These are phyloP conservation scores for Caretta caretta DNA, from an alignment of 2,113 vertebrate genomes.

Conservation along the genomic window DNA sequence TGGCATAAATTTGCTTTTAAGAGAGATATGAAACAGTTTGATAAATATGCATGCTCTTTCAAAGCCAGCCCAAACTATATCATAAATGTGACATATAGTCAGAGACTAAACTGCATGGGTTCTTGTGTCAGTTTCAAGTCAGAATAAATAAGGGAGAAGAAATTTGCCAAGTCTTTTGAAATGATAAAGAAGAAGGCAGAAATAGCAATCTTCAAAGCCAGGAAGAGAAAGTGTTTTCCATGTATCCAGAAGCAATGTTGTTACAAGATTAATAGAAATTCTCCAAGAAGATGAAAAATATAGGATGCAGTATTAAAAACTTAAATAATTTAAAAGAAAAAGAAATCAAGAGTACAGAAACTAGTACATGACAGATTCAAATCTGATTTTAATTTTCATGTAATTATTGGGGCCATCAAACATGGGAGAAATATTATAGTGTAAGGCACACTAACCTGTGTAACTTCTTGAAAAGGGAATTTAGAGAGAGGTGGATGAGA, in stretches of 20 bases:
- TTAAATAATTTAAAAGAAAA: neutral
- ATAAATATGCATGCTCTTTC: neutral
- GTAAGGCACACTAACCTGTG: neutral
- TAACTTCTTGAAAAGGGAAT: neutral
- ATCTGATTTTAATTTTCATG: neutral
- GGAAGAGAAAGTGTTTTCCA: neutral
- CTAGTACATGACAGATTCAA: neutral
- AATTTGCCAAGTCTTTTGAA: accelerated
- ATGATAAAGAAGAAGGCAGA: neutral
- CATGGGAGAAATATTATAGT: neutral
- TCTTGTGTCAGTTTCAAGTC: neutral
- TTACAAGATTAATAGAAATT: neutral
- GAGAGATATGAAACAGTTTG: neutral
- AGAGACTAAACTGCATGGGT: neutral
- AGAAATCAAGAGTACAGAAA: neutral
- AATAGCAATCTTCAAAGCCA: neutral
- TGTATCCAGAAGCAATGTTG: neutral
- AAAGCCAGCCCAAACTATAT: neutral
- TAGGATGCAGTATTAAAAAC: neutral
- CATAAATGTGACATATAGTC: neutral
- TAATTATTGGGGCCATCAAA: neutral
- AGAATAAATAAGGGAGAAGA: neutral
- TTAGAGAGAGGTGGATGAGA: neutral
- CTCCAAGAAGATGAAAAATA: neutral
- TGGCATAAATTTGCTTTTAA: neutral